Evolutionary conservation across 2,113 vertebrate genomes (phyloP), one percentile per base, ranked within the genome.

Genomic region (Machaerirhynchus nigripectus): DNA sequence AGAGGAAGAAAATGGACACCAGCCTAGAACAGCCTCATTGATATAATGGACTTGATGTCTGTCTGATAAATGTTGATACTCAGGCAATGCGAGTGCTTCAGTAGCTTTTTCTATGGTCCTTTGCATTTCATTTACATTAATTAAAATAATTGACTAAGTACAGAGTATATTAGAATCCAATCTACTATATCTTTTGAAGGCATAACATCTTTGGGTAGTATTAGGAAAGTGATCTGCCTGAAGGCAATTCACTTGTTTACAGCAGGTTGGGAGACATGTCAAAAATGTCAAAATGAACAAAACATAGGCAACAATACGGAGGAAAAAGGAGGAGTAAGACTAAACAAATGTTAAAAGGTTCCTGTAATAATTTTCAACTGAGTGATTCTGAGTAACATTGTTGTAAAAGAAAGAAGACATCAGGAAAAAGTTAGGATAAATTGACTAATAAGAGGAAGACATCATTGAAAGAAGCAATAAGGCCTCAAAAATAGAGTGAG

Each of bases 401-500:
- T 30, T 78, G 37, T 47, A 92, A 75, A 83, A 78, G 20, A 63
- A 57, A 89, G 26, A 16, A 76, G 44, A 92, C 90, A 89, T 21
- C 1, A 70, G 19, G 37, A 69, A 87, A 87, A 87, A 42, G 44
- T 40, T 85, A 52, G 35, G 53, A 82, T 79, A 87, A 93, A 92
- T 37, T 78, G 40, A 82, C n/a, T 90, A 89, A 60, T 60, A 87
- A 74, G 53, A 93, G 16, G 19, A 90, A 68, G 82, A 75, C 39
- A 64, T 39, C 56, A 81, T 24, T 1, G 3, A 89, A 96, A 87
- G 80, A 92, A 91, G 93, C 9, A 92, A 55, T 76, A 79, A 89
- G 35, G 11, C 76, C 95, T 91, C 86, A 93, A 90, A 96, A 94
- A 96, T 86, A 79, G 59, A 79, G 86, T 77, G 85, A 78, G 91